Percentiles rank a stretch among this genome's conserved stretches.
phyloP scores from a whole-genome alignment of 2,888 invertebrate species.

The Macrophya alboannulata region DNA sequence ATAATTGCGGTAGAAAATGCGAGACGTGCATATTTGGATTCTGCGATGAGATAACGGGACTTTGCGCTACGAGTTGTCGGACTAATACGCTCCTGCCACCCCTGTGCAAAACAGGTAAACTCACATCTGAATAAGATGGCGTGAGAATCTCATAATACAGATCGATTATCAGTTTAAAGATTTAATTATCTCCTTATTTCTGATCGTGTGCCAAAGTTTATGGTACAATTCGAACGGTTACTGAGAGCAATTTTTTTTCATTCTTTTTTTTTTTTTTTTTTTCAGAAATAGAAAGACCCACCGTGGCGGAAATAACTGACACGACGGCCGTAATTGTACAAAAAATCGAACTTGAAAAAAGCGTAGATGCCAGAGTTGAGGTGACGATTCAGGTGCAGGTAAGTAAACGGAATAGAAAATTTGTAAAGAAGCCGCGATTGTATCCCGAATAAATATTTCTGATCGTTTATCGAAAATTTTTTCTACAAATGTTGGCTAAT shows the following conservation, averaged over 20 bases:
- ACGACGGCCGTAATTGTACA: not conserved
- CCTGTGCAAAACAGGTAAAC: constrained; percentile 49
- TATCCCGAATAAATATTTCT: not conserved
- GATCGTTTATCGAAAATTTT: not conserved
- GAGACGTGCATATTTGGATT: constrained; percentile 44
- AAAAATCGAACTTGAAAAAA: not conserved
- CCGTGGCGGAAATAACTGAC: not conserved
- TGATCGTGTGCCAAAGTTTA: not conserved
- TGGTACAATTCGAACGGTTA: not conserved
- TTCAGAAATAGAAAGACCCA: not conserved
- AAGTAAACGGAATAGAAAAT: not conserved
- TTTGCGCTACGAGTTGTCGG: not conserved
- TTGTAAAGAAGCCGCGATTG: not conserved
- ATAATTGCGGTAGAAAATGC: constrained; percentile 63
- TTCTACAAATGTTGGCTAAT: not conserved
- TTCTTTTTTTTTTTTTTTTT: not conserved
- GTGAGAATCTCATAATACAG: not conserved
- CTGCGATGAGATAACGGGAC: constrained; percentile 57
- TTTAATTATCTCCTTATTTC: not conserved
- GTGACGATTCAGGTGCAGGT: not conserved
- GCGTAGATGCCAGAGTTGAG: not conserved
- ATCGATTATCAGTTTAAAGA: not conserved
- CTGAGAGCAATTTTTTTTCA: not conserved
- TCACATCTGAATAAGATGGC: constrained; percentile 19
- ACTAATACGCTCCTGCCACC: not conserved